phyloP scores from a whole-genome alignment of 2,888 invertebrate genomes.

The Lepeophtheirus nordmannii region DNA sequence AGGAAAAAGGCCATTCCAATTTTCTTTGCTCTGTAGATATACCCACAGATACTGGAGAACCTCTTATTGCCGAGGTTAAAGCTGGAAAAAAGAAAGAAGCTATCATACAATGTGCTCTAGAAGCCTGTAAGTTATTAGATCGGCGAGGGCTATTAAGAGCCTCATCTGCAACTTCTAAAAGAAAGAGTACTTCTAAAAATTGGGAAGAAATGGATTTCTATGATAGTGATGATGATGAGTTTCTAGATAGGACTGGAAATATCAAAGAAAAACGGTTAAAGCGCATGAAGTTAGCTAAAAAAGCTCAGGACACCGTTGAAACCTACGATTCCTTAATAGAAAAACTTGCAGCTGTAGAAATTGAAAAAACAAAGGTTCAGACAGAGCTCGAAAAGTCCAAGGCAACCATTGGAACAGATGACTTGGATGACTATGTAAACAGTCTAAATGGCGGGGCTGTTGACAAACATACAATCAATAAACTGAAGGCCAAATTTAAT shows the following conservation, averaged over 20 bases:
- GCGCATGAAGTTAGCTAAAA: constrained; percentile 49
- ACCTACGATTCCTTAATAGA: constrained; percentile 40
- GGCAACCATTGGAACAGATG: constrained; percentile 41
- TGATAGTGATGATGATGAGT: constrained; percentile 91
- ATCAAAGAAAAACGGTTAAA: constrained; percentile 69
- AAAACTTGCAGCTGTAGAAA: constrained; percentile 28
- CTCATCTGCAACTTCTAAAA: constrained; percentile 36
- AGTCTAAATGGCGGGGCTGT: constrained; percentile 35
- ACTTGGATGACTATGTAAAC: constrained; percentile 65
- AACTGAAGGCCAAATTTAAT: constrained; percentile 45
- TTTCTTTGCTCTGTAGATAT: constrained; percentile 62
- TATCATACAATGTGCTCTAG: constrained; percentile 77
- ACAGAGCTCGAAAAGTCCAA: constrained; percentile 3
- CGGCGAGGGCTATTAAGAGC: constrained; percentile 67
- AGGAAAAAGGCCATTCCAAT: constrained; percentile 68
- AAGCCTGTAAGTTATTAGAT: constrained; percentile 83
- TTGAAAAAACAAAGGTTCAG: neutral
- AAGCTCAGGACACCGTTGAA: constrained; percentile 35
- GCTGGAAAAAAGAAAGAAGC: constrained; percentile 86
- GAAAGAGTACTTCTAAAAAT: constrained; percentile 39
- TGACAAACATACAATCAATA: constrained; percentile 36
- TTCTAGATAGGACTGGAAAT: constrained; percentile 81
- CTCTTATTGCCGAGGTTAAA: constrained; percentile 66
- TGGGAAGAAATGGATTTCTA: constrained; percentile 69
- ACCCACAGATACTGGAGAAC: constrained; percentile 60